Evolutionary conservation across 2,888 invertebrate genomes (phyloP), one percentile per base, ranked within the genome.

Genomic region (Tipula lateralis): DNA sequence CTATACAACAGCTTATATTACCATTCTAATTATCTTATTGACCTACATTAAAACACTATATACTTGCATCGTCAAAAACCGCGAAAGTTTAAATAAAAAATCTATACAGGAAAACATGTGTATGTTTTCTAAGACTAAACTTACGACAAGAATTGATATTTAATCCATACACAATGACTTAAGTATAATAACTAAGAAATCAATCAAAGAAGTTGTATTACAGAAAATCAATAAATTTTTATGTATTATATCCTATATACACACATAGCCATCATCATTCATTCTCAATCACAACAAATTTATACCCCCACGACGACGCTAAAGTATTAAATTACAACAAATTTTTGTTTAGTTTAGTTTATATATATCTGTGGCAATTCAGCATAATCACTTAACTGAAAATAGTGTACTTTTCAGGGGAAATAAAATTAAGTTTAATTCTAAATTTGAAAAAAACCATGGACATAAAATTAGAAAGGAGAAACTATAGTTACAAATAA

Each of bases 291-390:
- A 24, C 24, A 66, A 66, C 19, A 24, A 24, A 2, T 44, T 24
- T 24, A 24, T 66, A 19, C 66, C 66, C 66, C 66, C 24, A 66
- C 66, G 66, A 66, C 66, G 66, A 66, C 66, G 66, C 66, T 12
- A 66, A 66, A 66, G 66, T 66, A 66, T 66, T 66, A 66, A 66
- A 66, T 66, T 66, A 66, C 66, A 66, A 66, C 19, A 24, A 66
- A 66, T 24, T n/a, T n/a, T n/a, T 44, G 2, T 44, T 44, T 44
- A 4, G n/a, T 32, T 32, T 1, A 39, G 9, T 66, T 44, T 44
- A n/a, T n/a, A n/a, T n/a, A n/a, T n/a, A n/a, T n/a, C n/a, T n/a
- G n/a, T n/a, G n/a, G n/a, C n/a, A n/a, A n/a, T n/a, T n/a, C n/a
- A n/a, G n/a, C n/a, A n/a, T n/a, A n/a, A n/a, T n/a, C n/a, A n/a